Evolutionary conservation across 2,888 invertebrate species (phyloP), one percentile per base, ranked within the genome.

Genomic region (Rotaria macrura): DNA sequence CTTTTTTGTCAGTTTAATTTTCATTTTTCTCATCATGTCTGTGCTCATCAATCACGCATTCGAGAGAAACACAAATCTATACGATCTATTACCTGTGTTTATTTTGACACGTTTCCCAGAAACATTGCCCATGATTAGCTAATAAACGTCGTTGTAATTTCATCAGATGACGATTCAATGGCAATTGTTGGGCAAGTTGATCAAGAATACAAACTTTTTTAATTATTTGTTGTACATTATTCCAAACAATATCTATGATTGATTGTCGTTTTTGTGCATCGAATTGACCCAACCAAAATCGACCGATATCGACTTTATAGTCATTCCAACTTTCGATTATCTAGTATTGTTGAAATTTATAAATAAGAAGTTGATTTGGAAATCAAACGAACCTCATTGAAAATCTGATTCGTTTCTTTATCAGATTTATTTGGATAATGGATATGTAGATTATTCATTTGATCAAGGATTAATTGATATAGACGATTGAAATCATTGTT

Each of bases 61-160:
- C 9, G 20, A 57, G n/a, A 57, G 29, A 6, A 7, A 54, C 7
- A 5, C 25, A 6, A 54, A 54, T 25, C 55, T 25, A 12, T 57
- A 29, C n/a, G 6, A 9, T 20, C 9, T 29, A 49, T 84, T 85
- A 85, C 85, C 72, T 72, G 40, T 85, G 40, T 34, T 43, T 84
- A 23, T 88, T 85, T 17, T 89, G 88, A 87, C 90, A 90, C 86
- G 90, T 90, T 87, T 90, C 90, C 91, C 91, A 91, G 40, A 91
- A 88, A 29, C 90, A 91, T 86, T 91, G 90, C 38, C 91, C 91
- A 87, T 91, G 90, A 87, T 89, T 90, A 90, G 90, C 90, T 25
- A 90, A 88, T 55, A 91, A 87, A 40, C 91, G 88, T 87, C 90
- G 90, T 88, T 90, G 90, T 85, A 91, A 89, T 20, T 90, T 89